Evolutionary conservation across 2,888 invertebrate species (phyloP).

Genomic region (Cryptocheilus praepositus): DNA sequence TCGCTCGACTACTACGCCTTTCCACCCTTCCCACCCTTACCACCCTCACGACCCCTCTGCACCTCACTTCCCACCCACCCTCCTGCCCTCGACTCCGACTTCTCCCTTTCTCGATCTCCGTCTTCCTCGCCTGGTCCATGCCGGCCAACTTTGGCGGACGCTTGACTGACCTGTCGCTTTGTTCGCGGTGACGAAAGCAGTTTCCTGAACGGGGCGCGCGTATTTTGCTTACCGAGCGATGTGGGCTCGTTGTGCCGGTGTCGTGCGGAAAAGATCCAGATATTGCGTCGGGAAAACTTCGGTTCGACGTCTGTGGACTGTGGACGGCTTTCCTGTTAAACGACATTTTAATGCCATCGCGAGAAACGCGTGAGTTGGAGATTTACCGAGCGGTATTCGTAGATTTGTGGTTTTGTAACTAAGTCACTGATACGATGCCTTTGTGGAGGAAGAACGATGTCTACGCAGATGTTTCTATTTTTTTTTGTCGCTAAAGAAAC

Average conservation of each 20-base stretch:
- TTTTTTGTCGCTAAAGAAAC: too few relatives aligned
- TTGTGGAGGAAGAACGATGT: too few relatives aligned
- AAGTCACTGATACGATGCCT: neutral
- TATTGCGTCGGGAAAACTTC: too few relatives aligned
- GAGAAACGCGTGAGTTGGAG: too few relatives aligned
- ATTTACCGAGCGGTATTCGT: too few relatives aligned
- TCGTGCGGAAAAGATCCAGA: too few relatives aligned
- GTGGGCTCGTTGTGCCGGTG: too few relatives aligned
- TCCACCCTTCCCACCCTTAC: conserved; percentile 10
- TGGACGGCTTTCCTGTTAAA: too few relatives aligned
- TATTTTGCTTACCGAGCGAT: conserved; percentile 1
- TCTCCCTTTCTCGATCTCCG: conserved; percentile 29
- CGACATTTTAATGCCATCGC: too few relatives aligned
- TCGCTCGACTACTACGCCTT: conserved; percentile 26
- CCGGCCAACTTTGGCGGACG: conserved; percentile 48
- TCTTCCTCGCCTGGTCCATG: conserved; percentile 18
- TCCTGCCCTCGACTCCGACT: conserved; percentile 1
- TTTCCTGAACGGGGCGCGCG: neutral
- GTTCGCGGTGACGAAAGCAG: conserved; percentile 13
- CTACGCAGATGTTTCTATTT: too few relatives aligned
- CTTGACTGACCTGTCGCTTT: conserved; percentile 40
- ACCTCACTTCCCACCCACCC: conserved; percentile 11
- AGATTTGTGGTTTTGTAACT: too few relatives aligned
- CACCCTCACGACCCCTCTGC: neutral
- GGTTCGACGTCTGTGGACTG: too few relatives aligned